Conservation (phyloP, 2,888 invertebrate genomes). For the Apamea epomidion region DNA sequence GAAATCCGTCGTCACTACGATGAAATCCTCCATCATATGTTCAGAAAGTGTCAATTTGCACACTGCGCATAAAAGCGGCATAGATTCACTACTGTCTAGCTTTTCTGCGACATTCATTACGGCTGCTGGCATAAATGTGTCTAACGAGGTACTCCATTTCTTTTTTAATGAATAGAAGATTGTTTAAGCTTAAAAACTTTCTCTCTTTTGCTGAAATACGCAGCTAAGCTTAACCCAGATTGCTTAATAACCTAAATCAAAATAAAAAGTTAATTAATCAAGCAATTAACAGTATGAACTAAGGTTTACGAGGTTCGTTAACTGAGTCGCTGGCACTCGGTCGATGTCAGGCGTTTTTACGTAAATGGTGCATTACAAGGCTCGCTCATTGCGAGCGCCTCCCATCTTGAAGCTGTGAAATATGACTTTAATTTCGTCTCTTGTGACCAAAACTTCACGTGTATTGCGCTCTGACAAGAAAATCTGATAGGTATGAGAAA, state of each 20-base stretch:
- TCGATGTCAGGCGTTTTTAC: conserved; percentile 55
- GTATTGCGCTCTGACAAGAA: conserved; percentile 66
- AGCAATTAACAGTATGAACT: conserved; percentile 20
- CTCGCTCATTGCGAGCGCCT: conserved; percentile 43
- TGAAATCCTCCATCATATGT: conserved; percentile 6
- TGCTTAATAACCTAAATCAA: background rate
- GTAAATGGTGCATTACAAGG: conserved; percentile 61
- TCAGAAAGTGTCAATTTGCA: conserved; percentile 28
- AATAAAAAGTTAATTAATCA: conserved; percentile 1
- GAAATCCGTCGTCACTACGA: conserved; percentile 1
- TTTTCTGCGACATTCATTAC: background rate
- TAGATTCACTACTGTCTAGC: background rate
- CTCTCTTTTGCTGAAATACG: background rate
- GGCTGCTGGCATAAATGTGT: background rate
- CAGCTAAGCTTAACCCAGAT: background rate
- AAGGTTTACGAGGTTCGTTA: conserved; percentile 37
- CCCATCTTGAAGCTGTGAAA: conserved; percentile 68
- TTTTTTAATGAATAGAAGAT: background rate
- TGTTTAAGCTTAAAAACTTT: background rate
- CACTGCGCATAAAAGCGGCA: background rate
- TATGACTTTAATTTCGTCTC: conserved; percentile 76
- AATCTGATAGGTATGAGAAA: conserved; percentile 70
- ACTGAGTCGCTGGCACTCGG: conserved; percentile 42
- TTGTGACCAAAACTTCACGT: conserved; percentile 69
- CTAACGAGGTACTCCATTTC: background rate